A percentile compares a stretch with the other conserved stretches of the same genome.
Evolutionary conservation across 2,888 invertebrate genomes (phyloP).

Genomic region (Erannis defoliaria): DNA sequence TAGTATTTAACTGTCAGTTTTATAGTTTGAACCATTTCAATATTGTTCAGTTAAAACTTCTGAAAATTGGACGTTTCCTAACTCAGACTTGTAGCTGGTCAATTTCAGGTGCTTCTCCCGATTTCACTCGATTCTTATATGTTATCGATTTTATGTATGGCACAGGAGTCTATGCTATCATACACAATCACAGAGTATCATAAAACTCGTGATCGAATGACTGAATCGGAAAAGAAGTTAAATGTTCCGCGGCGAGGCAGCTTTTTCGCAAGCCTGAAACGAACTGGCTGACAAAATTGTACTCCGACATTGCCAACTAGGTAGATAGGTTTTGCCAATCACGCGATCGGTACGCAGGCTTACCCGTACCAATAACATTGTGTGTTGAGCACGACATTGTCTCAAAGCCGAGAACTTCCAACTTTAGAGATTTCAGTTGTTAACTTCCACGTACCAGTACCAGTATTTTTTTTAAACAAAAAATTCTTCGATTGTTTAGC

Average conservation of each 20-base stretch:
- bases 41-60: neutral
- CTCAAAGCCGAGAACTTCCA: slow-evolving; percentile 35
- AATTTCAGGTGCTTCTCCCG: neutral
- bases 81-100: neutral
- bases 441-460: neutral
- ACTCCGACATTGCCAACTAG: slow-evolving; percentile 73
- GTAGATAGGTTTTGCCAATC: slow-evolving; percentile 78
- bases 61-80: neutral
- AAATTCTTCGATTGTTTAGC: slow-evolving; percentile 7
- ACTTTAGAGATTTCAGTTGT: slow-evolving; percentile 31
- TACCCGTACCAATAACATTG: slow-evolving; percentile 62
- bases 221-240: slow-evolving; percentile 38
- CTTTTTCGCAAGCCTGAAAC: slow-evolving; percentile 75
- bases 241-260: slow-evolving; percentile 59
- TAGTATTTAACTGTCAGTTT: neutral
- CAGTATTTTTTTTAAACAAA: slow-evolving; percentile 5
- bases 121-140: slow-evolving; percentile 15
- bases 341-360: slow-evolving; percentile 73
- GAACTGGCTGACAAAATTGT: slow-evolving; percentile 73
- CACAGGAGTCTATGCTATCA: slow-evolving; percentile 35
- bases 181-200: slow-evolving; percentile 38
- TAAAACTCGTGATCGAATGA: slow-evolving; percentile 39
- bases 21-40: neutral
- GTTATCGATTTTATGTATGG: slow-evolving; percentile 27
- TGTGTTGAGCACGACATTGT: slow-evolving; percentile 60